These are phyloP conservation scores for Nothobranchius furzeri DNA, from an alignment of 2,113 vertebrate genomes.

Conservation along the genomic window DNA sequence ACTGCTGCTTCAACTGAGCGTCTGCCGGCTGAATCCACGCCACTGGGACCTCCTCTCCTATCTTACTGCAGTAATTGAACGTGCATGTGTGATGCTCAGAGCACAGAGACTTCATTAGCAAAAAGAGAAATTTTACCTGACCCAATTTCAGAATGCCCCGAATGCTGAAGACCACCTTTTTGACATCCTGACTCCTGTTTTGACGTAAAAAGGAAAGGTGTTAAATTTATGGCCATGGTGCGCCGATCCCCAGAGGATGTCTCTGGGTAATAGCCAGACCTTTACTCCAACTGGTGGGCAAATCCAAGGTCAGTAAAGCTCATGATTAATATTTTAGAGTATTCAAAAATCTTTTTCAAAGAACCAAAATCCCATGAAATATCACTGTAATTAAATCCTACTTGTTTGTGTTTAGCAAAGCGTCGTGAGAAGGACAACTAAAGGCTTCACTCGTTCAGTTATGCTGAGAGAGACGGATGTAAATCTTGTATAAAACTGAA, in stretches of 20 bases:
- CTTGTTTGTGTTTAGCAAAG: constrained; percentile 13
- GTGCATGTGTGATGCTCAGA: constrained; percentile 55
- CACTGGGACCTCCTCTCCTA: constrained; percentile 50
- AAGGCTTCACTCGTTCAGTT: constrained; percentile 2
- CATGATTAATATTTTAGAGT: constrained; percentile 25
- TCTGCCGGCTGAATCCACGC: constrained; percentile 18
- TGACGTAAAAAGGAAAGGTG: constrained; percentile 41
- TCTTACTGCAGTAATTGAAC: constrained; percentile 65
- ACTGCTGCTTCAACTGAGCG: constrained; percentile 21
- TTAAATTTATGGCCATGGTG: constrained; percentile 44
- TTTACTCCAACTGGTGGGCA: constrained; percentile 7
- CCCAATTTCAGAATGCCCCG: constrained; percentile 49
- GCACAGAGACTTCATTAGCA: constrained; percentile 73
- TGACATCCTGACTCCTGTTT: constrained; percentile 34
- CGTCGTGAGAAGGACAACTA: constrained; percentile 1
- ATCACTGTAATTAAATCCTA: constrained; percentile 10
- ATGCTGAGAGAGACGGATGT: constrained; percentile 28
- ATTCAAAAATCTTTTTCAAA: not conserved
- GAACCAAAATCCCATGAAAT: not conserved
- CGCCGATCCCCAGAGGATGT: constrained; percentile 25
- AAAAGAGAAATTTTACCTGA: constrained; percentile 60
- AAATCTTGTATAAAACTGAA: not conserved
- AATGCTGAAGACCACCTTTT: not conserved
- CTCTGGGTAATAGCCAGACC: constrained; percentile 20
- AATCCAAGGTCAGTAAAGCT: constrained; percentile 4